Evolutionary conservation across 2,888 invertebrate species (phyloP), one percentile per base, ranked within the genome.

Genomic region (Papilio demoleus): DNA sequence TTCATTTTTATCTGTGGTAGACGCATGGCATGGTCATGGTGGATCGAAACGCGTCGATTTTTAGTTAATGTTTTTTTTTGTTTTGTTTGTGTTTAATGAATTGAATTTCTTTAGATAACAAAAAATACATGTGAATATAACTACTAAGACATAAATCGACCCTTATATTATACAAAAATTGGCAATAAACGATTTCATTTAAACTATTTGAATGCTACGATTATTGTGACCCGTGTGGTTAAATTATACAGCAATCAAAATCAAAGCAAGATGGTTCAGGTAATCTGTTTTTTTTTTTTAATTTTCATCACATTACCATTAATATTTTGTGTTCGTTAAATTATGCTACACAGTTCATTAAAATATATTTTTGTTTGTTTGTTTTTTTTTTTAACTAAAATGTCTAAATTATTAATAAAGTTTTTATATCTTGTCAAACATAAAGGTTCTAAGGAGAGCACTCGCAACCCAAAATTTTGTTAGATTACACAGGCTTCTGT

Each of bases 201-300:
- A 59, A 34, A 59, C 24, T 62, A 27, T 19, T 61, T 53, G 38
- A 62, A 61, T 65, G 65, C 50, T 45, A 60, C 36, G 27, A 67
- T 40, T 67, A 67, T 65, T 60, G 53, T 65, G 11, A 42, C 17
- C 63, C 19, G 34, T 34, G 38, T 59, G 65, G 62, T 66, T 64
- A 67, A 40, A 47, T 61, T 67, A 17, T 60, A 59, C 34, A 63
- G 61, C 34, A 12, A 59, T 22, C 36, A 71, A 71, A 70, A n/a
- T 22, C 47, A 34, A 66, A 76, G 72, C 86, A 89, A 80, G 82
- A 90, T 90, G 90, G 90, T 90, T 77, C 90, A 90, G 88, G 90
- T 90, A 80, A 70, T 76, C 76, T 75, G 74, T 72, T 76, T 76
- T 75, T 78, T 71, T 12, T 17, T 12, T 6, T 65, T 42, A 59